Conservation (phyloP, 2,888 invertebrate species). For the Hemicrepidius hirtus region DNA sequence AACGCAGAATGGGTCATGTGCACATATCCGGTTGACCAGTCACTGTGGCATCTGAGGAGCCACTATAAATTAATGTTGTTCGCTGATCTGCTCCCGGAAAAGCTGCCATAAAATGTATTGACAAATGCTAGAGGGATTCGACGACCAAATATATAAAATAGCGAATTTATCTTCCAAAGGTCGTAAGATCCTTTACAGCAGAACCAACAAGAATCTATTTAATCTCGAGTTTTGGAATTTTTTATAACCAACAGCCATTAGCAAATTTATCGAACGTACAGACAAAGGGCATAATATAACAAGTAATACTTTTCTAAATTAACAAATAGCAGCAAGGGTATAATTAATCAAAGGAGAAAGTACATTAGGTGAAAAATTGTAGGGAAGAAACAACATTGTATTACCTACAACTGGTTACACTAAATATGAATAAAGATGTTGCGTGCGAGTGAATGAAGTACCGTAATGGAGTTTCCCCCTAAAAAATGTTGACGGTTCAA, state of each 20-base stretch:
- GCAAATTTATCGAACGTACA: no score
- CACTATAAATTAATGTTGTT: constrained; percentile 52
- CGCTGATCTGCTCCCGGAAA: constrained; percentile 59
- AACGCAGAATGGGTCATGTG: constrained; percentile 50
- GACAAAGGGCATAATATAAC: no score
- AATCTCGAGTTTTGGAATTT: constrained; percentile 14
- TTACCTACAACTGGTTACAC: neutral
- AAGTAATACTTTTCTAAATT: no score
- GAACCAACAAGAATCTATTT: constrained; percentile 22
- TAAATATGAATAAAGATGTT: constrained; percentile 24
- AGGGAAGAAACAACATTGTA: neutral
- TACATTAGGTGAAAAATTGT: no score
- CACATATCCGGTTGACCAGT: constrained; percentile 54
- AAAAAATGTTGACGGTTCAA: constrained; percentile 34
- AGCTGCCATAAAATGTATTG: constrained; percentile 62
- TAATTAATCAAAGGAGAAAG: no score
- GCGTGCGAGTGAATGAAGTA: constrained; percentile 37
- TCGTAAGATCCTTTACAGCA: constrained; percentile 17
- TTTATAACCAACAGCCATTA: neutral
- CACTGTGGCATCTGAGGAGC: constrained; percentile 48
- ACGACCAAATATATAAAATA: constrained; percentile 58
- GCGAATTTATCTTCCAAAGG: constrained; percentile 39
- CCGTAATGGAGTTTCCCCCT: constrained; percentile 21
- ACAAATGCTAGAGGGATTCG: constrained; percentile 60
- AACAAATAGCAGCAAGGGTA: no score